These are phyloP conservation scores for Trachops cirrhosus DNA, from an alignment of 2,797 vertebrate species.

Conservation along the genomic window DNA sequence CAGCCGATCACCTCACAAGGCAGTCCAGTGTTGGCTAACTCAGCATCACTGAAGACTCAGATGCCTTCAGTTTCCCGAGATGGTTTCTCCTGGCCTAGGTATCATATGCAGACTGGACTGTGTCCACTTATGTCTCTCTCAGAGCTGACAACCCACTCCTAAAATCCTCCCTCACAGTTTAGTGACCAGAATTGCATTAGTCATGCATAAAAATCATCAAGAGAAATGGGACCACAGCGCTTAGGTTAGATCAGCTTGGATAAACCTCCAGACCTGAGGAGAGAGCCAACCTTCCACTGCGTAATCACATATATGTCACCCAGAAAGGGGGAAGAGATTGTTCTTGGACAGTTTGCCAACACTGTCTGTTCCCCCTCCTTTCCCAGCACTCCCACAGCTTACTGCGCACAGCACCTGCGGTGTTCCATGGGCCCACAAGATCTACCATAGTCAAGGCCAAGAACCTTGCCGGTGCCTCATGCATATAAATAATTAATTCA, in stretches of 20 bases:
- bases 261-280: not conserved
- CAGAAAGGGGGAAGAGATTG: not conserved
- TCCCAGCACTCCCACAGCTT: not conserved
- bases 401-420: fast-evolving
- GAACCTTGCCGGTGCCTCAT: not conserved
- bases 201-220: not conserved
- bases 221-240: not conserved
- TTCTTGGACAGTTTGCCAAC: not conserved
- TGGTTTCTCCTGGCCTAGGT: not conserved
- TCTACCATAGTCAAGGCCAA: not conserved
- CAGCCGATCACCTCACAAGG: not conserved
- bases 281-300: not conserved
- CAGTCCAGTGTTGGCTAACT: not conserved
- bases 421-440: not conserved
- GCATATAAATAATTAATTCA: not conserved
- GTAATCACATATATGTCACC: fast-evolving
- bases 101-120: not conserved
- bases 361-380: not conserved
- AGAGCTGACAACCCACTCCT: not conserved
- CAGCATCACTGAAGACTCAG: fast-evolving
- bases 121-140: not conserved
- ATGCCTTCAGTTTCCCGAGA: not conserved
- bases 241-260: not conserved
- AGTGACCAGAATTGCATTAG: not conserved
- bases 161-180: not conserved